Evolutionary conservation across 2,888 invertebrate genomes (phyloP).

Genomic region (Polydrusus tereticollis): DNA sequence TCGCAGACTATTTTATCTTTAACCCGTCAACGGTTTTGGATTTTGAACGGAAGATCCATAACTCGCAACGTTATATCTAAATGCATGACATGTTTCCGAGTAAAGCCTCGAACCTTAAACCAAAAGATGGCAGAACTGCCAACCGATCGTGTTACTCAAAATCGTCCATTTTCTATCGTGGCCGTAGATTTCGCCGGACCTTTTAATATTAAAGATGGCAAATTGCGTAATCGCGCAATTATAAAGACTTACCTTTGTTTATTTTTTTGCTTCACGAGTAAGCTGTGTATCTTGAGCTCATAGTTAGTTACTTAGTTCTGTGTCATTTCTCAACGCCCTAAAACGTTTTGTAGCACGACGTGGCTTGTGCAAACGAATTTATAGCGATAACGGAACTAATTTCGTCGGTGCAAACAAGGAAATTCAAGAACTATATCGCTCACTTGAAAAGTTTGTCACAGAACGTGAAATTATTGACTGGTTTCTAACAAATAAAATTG

Average conservation of each 20-base stretch:
- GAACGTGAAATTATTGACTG: conserved; percentile 11
- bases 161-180: conserved; percentile 33
- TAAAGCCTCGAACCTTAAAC: conserved; percentile 20
- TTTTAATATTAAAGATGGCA: conserved; percentile 37
- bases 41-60: conserved; percentile 20
- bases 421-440: conserved; percentile 13
- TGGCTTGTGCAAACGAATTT: conserved; percentile 31
- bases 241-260: conserved; percentile 44
- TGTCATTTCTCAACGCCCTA: conserved; percentile 36
- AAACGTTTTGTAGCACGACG: conserved; percentile 44
- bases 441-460: conserved; percentile 17
- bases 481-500: conserved; percentile 20
- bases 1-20: conserved; percentile 28
- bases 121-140: conserved; percentile 45
- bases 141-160: conserved; percentile 23
- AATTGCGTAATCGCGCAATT: conserved; percentile 15
- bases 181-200: conserved; percentile 47
- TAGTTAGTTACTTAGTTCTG: conserved; percentile 26
- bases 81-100: conserved; percentile 35
- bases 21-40: conserved; percentile 37
- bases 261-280: conserved; percentile 43
- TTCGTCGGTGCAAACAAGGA: conserved; percentile 41
- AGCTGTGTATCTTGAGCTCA: conserved; percentile 45
- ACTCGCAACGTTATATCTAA: conserved; percentile 20
- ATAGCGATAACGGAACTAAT: conserved; percentile 45